Evolutionary conservation across 2,888 invertebrate genomes (phyloP).

Genomic region (Eumacrocentrus americanus): DNA sequence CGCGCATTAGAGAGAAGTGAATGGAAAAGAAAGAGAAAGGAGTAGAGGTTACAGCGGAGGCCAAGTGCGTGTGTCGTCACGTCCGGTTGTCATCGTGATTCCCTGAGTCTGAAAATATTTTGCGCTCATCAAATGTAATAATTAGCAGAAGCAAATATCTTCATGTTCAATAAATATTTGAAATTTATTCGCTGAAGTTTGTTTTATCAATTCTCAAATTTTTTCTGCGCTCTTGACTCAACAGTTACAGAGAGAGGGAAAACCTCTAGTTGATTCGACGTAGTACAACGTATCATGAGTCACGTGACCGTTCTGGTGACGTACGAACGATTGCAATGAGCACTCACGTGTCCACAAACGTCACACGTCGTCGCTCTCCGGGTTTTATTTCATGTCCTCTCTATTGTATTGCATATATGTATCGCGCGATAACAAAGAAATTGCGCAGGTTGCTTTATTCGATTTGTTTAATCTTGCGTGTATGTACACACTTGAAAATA

Average conservation of each 20-base stretch:
- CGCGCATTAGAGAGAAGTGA: constrained; percentile 26
- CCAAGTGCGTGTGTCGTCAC: constrained; percentile 19
- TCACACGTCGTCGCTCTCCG: constrained; percentile 37
- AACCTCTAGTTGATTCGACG: no score
- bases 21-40: constrained; percentile 24
- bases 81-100: constrained; percentile 18
- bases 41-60: constrained; percentile 17
- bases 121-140: no score
- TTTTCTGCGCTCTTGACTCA: no score
- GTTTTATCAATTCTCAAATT: no score
- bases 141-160: no score
- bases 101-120: not conserved
- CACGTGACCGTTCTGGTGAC: constrained; percentile 35
- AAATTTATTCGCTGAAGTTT: no score
- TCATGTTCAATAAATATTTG: no score
- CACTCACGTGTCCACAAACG: constrained; percentile 39
- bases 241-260: no score
- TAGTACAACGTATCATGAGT: constrained; percentile 35
- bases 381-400: not conserved
- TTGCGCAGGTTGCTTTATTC: not conserved
- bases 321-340: constrained; percentile 27
- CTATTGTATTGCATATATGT: not conserved
- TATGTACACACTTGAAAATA: not conserved
- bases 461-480: not conserved
- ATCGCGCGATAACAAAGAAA: not conserved